These are phyloP conservation scores for Pachyseris speciosa DNA, from an alignment of 64 coral and sea anemone species.

Conservation along the genomic window DNA sequence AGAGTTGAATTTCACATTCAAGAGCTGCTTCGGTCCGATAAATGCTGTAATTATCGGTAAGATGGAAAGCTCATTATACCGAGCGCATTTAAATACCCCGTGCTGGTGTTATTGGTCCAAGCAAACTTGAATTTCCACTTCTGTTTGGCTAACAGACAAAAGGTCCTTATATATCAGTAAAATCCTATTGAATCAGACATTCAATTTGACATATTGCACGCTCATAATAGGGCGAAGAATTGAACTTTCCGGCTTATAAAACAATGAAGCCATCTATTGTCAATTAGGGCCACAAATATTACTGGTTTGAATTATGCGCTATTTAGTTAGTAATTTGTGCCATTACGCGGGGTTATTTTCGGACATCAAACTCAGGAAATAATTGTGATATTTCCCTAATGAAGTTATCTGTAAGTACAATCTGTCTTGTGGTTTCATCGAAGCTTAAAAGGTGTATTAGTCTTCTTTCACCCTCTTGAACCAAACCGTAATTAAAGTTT, in stretches of 20 bases:
- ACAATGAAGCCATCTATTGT: constrained; percentile 1
- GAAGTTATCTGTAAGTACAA: constrained; percentile 37
- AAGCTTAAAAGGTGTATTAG: not conserved
- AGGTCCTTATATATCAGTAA: not conserved
- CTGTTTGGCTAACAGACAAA: constrained; percentile 16
- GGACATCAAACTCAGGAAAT: constrained; percentile 14
- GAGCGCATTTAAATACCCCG: not conserved
- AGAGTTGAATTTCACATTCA: constrained; percentile 38
- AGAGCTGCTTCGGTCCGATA: constrained; percentile 18
- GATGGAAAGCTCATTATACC: constrained; percentile 27
- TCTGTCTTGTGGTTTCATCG: constrained; percentile 23
- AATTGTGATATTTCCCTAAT: constrained; percentile 19
- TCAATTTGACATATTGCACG: constrained; percentile 6
- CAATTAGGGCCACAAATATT: not conserved
- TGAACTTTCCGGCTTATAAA: constrained; percentile 28
- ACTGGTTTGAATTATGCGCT: not conserved
- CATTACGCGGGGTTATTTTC: constrained; percentile 4
- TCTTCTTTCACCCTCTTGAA: not conserved
- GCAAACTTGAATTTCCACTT: not conserved
- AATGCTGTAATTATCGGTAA: constrained; percentile 18
- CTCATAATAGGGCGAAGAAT: not conserved
- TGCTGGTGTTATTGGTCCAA: not conserved
- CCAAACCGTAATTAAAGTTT: not conserved
- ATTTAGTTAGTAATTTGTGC: constrained; percentile 4
- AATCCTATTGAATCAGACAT: not conserved